Evolutionary conservation across 2,113 vertebrate genomes (phyloP), one percentile per base, ranked within the genome.

Genomic region (Hystrix cristata): DNA sequence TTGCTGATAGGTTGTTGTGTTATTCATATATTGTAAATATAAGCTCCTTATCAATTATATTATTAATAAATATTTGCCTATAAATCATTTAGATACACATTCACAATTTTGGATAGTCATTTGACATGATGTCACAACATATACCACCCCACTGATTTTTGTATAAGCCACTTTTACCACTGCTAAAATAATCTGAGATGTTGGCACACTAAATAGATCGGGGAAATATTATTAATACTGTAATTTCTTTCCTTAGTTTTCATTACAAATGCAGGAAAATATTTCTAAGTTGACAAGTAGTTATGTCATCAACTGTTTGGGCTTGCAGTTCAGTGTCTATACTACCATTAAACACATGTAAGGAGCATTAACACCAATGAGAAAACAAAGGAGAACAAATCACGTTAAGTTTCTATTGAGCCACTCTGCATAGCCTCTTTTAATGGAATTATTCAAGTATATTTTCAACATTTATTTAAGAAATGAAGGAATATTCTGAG

Each of bases 401-500:
- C 62, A 69, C 64, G 67, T 90, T 93, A 93, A 53, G 0, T 97
- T 97, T 95, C 48, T n/a, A 85, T 16, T 94, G 84, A 74, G 10
- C 57, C 92, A 65, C 67, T 78, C 82, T 87, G 38, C 94, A 92
- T 60, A 96, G 11, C 83, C 3, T 92, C 53, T 89, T 51, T 95
- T 96, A 97, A 92, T 83, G 96, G 62, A 60, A 87, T 96, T 92
- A 83, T 60, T 65, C 48, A 96, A 48, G 76, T 96, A 87, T 18
- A 65, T 84, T 98, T 97, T 95, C 53, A 95, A 95, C 43, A 92
- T 71, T 94, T 94, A 71, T 65, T 71, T 90, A 94, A 87, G 59
- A 97, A 92, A 46, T 96, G 98, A 98, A 55, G 38, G 82, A 94
- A 89, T 94, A 62, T 3, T 85, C 38, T 74, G 0, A 0, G 38